These are phyloP conservation scores for Acipenser transmontanus DNA, from an alignment of 2,797 vertebrate species.

Conservation along the genomic window DNA sequence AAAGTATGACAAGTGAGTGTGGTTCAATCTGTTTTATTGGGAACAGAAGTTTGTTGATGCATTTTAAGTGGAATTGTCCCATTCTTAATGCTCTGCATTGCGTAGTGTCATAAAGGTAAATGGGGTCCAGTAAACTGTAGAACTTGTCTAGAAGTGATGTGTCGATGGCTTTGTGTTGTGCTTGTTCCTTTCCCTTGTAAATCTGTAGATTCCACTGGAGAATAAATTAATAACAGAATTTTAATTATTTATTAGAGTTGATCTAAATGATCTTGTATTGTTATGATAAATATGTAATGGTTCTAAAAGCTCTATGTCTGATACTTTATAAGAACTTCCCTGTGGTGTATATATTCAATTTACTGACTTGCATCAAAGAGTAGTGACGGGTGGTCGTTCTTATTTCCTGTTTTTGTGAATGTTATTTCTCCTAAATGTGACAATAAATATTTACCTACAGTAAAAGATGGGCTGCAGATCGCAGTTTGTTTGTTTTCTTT, in stretches of 20 bases:
- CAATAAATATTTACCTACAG: conserved; percentile 18
- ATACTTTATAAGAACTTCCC: conserved; percentile 33
- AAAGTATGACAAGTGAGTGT: conserved; percentile 3
- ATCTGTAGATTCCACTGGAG: conserved; percentile 26
- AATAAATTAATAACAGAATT: conserved; percentile 10
- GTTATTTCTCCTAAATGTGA: conserved; percentile 47
- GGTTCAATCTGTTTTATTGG: conserved; percentile 1
- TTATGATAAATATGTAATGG: conserved; percentile 28
- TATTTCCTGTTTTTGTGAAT: conserved; percentile 42
- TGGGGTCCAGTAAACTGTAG: conserved; percentile 2
- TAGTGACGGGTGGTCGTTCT: conserved; percentile 16
- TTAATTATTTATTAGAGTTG: conserved; percentile 25
- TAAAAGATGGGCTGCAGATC: not conserved
- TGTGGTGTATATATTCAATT: conserved; percentile 46
- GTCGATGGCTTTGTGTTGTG: conserved; percentile 17
- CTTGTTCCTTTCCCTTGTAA: conserved; percentile 32
- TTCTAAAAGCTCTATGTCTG: conserved; percentile 32
- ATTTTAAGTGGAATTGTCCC: conserved; percentile 12
- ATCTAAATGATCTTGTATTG: conserved; percentile 29
- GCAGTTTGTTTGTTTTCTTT: too few species aligned
- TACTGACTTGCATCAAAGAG: conserved; percentile 21
- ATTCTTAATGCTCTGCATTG: not conserved
- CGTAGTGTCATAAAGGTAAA: conserved; percentile 10
- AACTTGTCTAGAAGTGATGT: conserved; percentile 4
- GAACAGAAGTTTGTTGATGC: conserved; percentile 20